Evolutionary conservation across 2,113 vertebrate species (phyloP).

Genomic region (Gobio gobio): DNA sequence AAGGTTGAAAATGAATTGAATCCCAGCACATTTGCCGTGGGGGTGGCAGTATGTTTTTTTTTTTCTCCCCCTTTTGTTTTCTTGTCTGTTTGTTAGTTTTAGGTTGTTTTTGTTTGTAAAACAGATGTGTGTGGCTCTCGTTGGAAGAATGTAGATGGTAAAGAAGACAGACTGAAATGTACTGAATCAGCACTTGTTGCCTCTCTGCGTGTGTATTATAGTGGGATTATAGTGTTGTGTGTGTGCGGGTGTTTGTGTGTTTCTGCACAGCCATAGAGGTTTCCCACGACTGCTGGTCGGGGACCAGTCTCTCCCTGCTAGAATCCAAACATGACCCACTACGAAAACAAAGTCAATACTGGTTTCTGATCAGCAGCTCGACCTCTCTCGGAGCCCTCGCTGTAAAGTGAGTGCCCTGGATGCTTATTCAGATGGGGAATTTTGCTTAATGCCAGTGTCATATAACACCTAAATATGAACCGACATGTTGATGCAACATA

Average conservation of each 20-base stretch:
- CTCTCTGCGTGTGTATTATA: conserved; percentile 50
- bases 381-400: conserved; percentile 28
- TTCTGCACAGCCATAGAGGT: conserved; percentile 28
- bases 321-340: conserved; percentile 12
- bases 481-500: conserved; percentile 72
- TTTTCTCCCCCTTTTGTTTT: not conserved
- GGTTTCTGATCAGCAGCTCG: conserved; percentile 48
- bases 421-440: conserved; percentile 19
- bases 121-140: conserved; percentile 8
- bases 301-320: conserved; percentile 37
- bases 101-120: conserved; percentile 17
- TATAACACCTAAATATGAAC: conserved; percentile 77
- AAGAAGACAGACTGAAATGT: conserved; percentile 27
- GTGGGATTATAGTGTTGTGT: conserved; percentile 16
- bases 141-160: conserved; percentile 38
- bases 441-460: conserved; percentile 62
- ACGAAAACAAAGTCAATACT: conserved; percentile 29
- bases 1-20: not conserved
- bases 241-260: conserved; percentile 31
- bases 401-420: conserved; percentile 33
- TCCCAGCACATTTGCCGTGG: conserved; percentile 22
- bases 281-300: conserved; percentile 17
- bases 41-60: conserved; percentile 2
- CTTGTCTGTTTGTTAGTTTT: conserved; percentile 4
- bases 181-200: conserved; percentile 49